Evolutionary conservation across 2,797 vertebrate species (phyloP), one percentile per base, ranked within the genome.

Genomic region (Erethizon dorsatum): DNA sequence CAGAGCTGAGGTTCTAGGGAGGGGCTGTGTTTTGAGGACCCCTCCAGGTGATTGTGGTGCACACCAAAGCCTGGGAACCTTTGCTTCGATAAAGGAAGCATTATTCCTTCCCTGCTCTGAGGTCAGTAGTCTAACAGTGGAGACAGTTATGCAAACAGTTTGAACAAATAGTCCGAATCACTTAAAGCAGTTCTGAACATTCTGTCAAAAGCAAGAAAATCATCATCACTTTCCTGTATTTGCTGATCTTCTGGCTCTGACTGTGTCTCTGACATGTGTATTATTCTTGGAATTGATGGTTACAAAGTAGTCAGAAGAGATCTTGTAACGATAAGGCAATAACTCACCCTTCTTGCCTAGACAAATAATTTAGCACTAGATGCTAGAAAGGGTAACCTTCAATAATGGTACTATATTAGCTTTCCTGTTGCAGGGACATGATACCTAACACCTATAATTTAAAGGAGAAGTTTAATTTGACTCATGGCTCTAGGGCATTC

Each of bases 351-450:
- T 84, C 89, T 69, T 69, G 52, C 82, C 89, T 80, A 59, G 91
- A 77, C 52, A 78, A 88, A 54, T 96, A 52, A 73, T 54, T 93
- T 61, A 56, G 20, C 47, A 17, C 88, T 96, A 83, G 37, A 56
- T 91, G 18, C 80, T 91, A 79, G 77, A 79, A 79, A 77, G 22
- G 33, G 54, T 10, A 0, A 1, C 15, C 52, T 86, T 95, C 17
- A 17, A 7, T 54, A 87, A 85, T 1, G 6, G 59, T 45, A 45
- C 28, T 18, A 10, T 33, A 33, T 79, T 20, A 52, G 50, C 47
- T 79, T 54, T n/a, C 50, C 31, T n/a, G 77, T 33, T 52, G 77
- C 77, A 11, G 31, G 28, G 31, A 11, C 77, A 50, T 18, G 33
- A 20, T 54, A 33, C 77, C 31, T 4, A 54, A 79, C 50, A 20